Evolutionary conservation across 2,888 invertebrate species (phyloP).

Genomic region (Ctena decussata): DNA sequence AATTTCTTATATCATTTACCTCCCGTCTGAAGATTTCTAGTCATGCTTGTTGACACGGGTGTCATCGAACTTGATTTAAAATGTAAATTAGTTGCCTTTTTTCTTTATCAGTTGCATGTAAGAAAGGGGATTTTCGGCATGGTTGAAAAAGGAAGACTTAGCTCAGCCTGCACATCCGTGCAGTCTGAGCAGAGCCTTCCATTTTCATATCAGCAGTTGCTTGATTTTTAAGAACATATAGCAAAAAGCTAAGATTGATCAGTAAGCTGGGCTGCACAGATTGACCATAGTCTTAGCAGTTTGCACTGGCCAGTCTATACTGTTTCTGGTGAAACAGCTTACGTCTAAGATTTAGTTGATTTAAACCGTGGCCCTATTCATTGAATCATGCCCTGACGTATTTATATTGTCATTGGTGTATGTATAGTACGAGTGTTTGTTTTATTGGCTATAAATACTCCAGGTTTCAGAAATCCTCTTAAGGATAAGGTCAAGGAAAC

Average conservation of each 20-base stretch:
- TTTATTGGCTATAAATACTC: not conserved
- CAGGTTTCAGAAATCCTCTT: not conserved
- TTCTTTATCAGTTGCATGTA: slow-evolving; percentile 4
- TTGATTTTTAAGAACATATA: no score
- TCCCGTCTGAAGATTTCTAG: not conserved
- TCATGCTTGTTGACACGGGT: not conserved
- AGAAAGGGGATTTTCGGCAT: no score
- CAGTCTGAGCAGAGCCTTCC: no score
- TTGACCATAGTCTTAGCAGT: no score
- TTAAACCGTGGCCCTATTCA: slow-evolving; percentile 51
- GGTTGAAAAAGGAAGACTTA: no score
- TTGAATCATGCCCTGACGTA: slow-evolving; percentile 29
- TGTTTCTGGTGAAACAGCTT: no score
- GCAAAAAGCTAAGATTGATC: no score
- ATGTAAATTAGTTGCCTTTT: not conserved
- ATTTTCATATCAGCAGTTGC: no score
- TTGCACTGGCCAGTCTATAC: no score
- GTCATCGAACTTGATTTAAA: not conserved
- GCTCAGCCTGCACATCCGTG: no score
- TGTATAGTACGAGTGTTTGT: slow-evolving; percentile 3
- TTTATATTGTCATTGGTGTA: not conserved
- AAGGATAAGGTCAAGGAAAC: no score
- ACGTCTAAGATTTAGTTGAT: slow-evolving; percentile 31
- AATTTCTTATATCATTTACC: not conserved
- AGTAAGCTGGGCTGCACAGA: no score